Evolutionary conservation across 2,888 invertebrate species (phyloP).

Genomic region (Nineta flava): DNA sequence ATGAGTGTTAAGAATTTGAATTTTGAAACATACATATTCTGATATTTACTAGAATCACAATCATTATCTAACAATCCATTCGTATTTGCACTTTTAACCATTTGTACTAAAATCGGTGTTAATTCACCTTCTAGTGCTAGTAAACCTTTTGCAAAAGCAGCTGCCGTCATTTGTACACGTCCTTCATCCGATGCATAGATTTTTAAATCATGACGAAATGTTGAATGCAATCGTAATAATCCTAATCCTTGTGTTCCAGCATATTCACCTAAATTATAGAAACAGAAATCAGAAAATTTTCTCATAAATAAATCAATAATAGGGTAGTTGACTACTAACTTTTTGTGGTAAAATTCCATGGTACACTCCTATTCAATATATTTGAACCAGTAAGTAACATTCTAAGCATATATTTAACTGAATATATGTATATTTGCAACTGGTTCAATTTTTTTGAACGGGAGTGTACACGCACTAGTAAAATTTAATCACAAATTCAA

Average conservation of each 20-base stretch:
- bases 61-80: constrained; percentile 97
- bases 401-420: no score
- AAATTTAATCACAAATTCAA: no score
- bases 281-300: not conserved
- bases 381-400: no score
- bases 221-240: constrained; percentile 86
- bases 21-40: constrained; percentile 80
- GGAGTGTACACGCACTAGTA: no score
- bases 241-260: constrained; percentile 91
- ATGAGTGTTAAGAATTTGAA: no score
- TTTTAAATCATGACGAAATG: constrained; percentile 96
- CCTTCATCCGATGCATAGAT: constrained; percentile 99
- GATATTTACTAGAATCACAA: constrained; percentile 90
- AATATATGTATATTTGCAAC: no score
- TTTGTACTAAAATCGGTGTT: constrained; percentile 96
- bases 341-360: no score
- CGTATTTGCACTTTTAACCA: constrained; percentile 99
- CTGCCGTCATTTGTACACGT: constrained; percentile 98
- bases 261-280: constrained; percentile 45
- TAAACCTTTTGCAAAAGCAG: constrained; percentile 97
- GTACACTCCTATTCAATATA: no score
- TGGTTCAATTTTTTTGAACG: no score
- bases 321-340: no score
- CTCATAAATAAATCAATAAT: not conserved
- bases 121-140: constrained; percentile 95